Base-by-base conservation (phyloP, 1,140 invertebrate species). In the Musca vetustissima region DNA sequence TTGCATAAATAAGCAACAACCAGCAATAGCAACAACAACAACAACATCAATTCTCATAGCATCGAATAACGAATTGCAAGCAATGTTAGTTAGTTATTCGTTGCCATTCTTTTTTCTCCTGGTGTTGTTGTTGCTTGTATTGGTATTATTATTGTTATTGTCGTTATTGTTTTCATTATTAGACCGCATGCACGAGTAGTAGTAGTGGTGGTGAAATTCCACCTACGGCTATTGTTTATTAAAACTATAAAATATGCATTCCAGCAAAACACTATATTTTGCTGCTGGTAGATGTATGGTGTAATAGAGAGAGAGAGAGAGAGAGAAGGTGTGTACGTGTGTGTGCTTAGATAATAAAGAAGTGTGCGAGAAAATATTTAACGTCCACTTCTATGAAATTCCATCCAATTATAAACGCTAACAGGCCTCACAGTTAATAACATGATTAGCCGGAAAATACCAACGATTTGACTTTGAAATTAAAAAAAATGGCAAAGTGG, bases 1-100 rank as follows among this genome's bases (percentile, higher is more conserved):
- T 65, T 65, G 64, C 64, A 65, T 65, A 65, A 65, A 65, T 65
- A 65, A 65, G 43, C 43, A 55, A 36, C 57, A 24, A 24, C n/a
- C n/a, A n/a, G n/a, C n/a, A n/a, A n/a, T n/a, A 65, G 43, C 43
- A 55, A 36, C 57, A 24, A 24, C 43, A 55, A 36, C 57, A 24
- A 24, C n/a, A n/a, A n/a, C n/a, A n/a, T n/a, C 48, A 43, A 43
- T 43, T 43, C 36, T 43, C 36, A 11, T 43, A 43, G 13, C 36
- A 43, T 43, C 36, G 7, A 43, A 7, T 43, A 43, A 43, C 11
- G 36, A 43, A 43, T 43, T 43, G 36, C 36, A 43, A n/a, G 36
- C 36, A 43, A 43, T 43, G 36, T 43, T 43, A 13, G 36, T 43
- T 43, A 43, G 36, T 13, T 13, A 13, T 13, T 43, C 36, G n/a